These are phyloP conservation scores for Aeoliscus strigatus DNA, from an alignment of 2,797 vertebrate genomes.

Conservation along the genomic window DNA sequence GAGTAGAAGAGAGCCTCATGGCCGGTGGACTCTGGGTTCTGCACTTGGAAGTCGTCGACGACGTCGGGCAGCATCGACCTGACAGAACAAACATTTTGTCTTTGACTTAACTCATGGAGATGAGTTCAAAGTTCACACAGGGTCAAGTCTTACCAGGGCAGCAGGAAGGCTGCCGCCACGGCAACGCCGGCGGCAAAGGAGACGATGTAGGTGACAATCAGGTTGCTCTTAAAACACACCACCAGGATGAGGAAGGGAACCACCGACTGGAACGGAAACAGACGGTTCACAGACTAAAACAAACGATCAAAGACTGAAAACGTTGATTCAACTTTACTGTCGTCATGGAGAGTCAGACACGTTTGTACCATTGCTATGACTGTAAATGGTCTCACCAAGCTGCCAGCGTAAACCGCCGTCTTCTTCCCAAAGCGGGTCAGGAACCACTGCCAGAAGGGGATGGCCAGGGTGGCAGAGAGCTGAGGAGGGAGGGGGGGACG, in stretches of 20 bases:
- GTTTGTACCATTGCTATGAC: no score
- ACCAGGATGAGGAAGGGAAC: conserved; percentile 89
- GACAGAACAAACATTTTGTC: background rate
- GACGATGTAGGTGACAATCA: conserved; percentile 84
- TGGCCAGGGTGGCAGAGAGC: conserved; percentile 88
- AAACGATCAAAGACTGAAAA: no score
- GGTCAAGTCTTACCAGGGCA: conserved; percentile 84
- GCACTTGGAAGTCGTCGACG: conserved; percentile 91
- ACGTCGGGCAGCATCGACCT: conserved; percentile 99
- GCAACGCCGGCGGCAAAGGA: conserved; percentile 86
- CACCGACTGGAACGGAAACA: conserved; percentile 76
- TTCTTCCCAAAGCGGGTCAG: conserved; percentile 94
- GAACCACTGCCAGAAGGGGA: conserved; percentile 99
- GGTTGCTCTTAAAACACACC: conserved; percentile 80
- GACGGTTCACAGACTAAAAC: no score
- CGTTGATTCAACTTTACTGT: no score
- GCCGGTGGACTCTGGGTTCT: conserved; percentile 80
- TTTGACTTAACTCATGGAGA: no score
- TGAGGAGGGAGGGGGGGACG: conserved; percentile 32
- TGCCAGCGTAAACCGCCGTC: conserved; percentile 85
- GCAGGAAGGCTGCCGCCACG: conserved; percentile 89
- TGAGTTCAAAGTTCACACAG: background rate
- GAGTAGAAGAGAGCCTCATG: conserved; percentile 98
- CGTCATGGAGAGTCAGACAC: no score
- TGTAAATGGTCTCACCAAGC: conserved; percentile 84